Conservation (phyloP, 1,140 invertebrate genomes). For the Holcopasites calliopsidis region DNA sequence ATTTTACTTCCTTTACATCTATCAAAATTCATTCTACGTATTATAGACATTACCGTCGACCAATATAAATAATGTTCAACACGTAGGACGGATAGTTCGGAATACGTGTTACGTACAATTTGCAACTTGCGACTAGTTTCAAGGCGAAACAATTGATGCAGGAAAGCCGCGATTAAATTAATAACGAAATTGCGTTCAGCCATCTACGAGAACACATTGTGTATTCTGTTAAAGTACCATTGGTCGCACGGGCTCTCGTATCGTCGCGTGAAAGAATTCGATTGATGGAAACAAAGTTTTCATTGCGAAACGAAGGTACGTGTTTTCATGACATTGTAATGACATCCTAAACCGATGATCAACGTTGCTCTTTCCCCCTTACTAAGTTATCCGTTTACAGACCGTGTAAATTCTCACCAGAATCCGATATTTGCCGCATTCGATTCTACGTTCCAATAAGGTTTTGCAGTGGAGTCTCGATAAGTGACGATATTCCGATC, state of each 20-base stretch:
- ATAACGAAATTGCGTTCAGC: slow-evolving; percentile 30
- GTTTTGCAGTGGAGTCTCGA: no score
- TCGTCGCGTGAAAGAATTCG: not conserved
- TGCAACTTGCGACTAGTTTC: not conserved
- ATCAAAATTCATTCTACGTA: not conserved
- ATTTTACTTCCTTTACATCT: not conserved
- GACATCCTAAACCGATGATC: not conserved
- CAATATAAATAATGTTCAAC: not conserved
- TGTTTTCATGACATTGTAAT: not conserved
- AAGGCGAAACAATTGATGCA: not conserved
- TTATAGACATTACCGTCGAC: not conserved
- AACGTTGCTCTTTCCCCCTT: not conserved
- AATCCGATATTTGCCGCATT: not conserved
- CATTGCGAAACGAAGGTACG: no score
- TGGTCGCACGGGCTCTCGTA: not conserved
- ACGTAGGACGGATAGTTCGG: not conserved
- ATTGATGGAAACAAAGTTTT: not conserved
- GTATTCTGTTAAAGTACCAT: slow-evolving; percentile 4
- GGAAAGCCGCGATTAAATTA: slow-evolving; percentile 2
- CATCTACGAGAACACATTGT: not conserved
- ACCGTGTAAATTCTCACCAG: not conserved
- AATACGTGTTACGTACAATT: not conserved
- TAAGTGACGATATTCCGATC: no score
- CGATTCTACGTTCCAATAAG: no score
- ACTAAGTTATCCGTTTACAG: not conserved